Percentiles rank a stretch among this genome's conserved stretches.
These are phyloP conservation scores for Turritopsis rubra DNA, from an alignment of 30 jellyfish, hydroid and myxozoan genomes.

Conservation along the genomic window DNA sequence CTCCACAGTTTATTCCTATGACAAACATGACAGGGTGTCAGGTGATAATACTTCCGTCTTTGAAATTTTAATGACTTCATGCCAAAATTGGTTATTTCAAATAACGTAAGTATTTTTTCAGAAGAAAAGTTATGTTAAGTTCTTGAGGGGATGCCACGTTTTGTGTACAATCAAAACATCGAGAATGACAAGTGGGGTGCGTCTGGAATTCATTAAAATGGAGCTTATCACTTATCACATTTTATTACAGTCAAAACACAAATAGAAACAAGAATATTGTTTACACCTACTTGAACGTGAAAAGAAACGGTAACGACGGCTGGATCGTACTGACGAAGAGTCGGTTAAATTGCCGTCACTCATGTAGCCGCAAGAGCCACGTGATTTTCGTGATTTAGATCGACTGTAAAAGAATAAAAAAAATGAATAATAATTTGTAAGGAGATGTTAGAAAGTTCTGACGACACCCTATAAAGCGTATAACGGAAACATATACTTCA, in stretches of 20 bases:
- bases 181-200: neutral
- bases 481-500: too few species aligned
- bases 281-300: conserved; percentile 76
- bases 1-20: neutral
- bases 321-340: conserved; percentile 19
- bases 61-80: neutral
- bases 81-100: neutral
- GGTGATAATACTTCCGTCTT: neutral
- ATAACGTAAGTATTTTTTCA: neutral
- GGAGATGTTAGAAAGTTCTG: too few species aligned
- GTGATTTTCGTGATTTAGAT: neutral
- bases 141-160: neutral
- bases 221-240: too few species aligned
- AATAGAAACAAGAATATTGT: neutral
- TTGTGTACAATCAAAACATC: neutral
- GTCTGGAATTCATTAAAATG: neutral
- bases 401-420: neutral
- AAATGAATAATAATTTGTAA: too few species aligned
- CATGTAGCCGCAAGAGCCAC: conserved; percentile 14
- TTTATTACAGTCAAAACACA: neutral
- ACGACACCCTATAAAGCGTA: too few species aligned
- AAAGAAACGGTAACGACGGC: conserved; percentile 49
- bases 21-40: neutral
- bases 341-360: conserved; percentile 34
- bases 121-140: neutral